phyloP scores from a whole-genome alignment of 2,888 invertebrate species.

The Hirtodrosophila duncani region DNA sequence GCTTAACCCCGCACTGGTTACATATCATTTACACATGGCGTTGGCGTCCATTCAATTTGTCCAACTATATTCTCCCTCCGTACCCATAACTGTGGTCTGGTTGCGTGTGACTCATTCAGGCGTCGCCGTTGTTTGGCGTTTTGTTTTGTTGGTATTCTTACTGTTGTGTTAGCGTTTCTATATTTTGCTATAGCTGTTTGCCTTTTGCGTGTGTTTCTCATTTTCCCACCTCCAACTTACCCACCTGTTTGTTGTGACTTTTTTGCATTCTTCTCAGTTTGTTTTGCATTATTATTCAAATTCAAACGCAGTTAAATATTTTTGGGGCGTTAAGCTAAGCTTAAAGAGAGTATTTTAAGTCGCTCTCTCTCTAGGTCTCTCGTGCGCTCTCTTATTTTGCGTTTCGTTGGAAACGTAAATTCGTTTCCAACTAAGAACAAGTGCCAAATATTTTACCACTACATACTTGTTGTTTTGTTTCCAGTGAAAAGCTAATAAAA shows the following conservation, averaged over 20 bases:
- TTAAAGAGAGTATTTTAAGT: no score
- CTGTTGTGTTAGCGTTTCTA: slow-evolving; percentile 27
- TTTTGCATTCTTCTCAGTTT: no score
- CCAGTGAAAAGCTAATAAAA: slow-evolving; percentile 56
- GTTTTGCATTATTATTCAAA: no score
- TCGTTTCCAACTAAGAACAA: no score
- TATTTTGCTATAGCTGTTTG: neutral
- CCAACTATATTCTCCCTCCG: neutral
- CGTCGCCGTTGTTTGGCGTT: slow-evolving; percentile 49
- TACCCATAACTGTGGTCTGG: neutral
- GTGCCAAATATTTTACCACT: slow-evolving; percentile 26
- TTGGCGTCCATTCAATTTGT: slow-evolving; percentile 28
- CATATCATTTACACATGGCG: slow-evolving; percentile 36
- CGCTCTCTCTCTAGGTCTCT: no score
- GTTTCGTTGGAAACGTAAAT: no score
- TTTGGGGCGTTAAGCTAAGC: no score
- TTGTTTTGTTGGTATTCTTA: slow-evolving; percentile 16
- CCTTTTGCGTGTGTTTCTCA: no score
- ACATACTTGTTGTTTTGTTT: slow-evolving; percentile 13
- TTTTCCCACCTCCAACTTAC: no score
- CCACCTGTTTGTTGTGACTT: no score
- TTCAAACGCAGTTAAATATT: no score
- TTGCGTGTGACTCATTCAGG: slow-evolving; percentile 70
- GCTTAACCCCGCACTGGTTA: slow-evolving; percentile 27
- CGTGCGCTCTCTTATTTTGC: no score